Base-by-base conservation (phyloP, 2,888 invertebrate genomes). In the Odontomyia ornata region DNA sequence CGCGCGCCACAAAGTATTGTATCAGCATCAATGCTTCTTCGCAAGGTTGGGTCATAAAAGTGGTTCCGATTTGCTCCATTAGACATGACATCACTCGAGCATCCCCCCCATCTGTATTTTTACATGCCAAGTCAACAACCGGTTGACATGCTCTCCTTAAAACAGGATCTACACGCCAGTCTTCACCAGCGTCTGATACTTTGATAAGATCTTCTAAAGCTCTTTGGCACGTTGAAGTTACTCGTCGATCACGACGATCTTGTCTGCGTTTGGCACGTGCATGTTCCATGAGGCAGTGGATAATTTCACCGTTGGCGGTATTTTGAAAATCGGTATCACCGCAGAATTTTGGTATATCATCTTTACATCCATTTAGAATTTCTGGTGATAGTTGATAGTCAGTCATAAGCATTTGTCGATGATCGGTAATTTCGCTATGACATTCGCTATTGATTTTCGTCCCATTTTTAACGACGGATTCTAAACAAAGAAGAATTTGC, bases 1-100 rank as follows among this genome's bases (percentile, higher is more conserved):
- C 96, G 82, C 99, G 91, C 0, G 97, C 95, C 79, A 99, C 92
- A 87, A 99, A 99, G 86, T 98, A 99, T 84, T 99, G 98, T 82
- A 99, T 96, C 87, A 98, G 96, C 78, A 99, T 89, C 60, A 99
- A 88, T 9, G 96, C 94, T 80, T 93, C 91, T 88, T 97, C 96
- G 88, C 99, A 99, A 18, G 93, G 92, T 77, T 91, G 91, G 0
- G 91, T 93, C 97, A 99, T 98, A 57, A 91, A 88, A 76, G 91
- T 91, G 1, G 93, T 92, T 52, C 94, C 95, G 69, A 98, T 89
- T 84, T 96, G 94, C 82, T 96, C 95, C 95, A 99, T 95, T 43
- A 99, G 89, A 84, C 99, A 99, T 23, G 93, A 93, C 90, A 99
- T 93, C 0, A 98, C 93, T 83, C 93, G 89, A 0, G 93, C 93